A percentile compares a stretch with the other conserved stretches of the same genome.
Evolutionary conservation across 2,888 invertebrate genomes (phyloP).

Genomic region (Xylota sylvarum): DNA sequence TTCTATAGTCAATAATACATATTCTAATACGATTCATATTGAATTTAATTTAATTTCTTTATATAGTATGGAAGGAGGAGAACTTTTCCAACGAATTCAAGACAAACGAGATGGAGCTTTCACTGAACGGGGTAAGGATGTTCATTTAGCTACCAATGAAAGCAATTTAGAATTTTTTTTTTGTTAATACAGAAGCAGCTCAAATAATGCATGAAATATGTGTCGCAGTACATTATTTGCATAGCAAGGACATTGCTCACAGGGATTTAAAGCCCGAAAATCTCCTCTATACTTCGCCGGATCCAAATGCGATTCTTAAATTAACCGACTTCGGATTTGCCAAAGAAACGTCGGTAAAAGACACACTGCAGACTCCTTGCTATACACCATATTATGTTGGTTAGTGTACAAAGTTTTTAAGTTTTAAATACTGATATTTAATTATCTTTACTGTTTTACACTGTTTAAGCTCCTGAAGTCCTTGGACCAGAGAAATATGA

Average conservation of each 20-base stretch:
- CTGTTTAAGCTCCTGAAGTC: constrained; percentile 88
- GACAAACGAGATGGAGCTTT: constrained; percentile 96
- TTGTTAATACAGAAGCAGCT: constrained; percentile 90
- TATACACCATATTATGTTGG: constrained; percentile 99
- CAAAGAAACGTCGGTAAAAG: constrained; percentile 94
- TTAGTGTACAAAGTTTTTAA: constrained; percentile 83
- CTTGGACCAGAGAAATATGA: constrained; percentile 99
- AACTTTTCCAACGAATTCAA: constrained; percentile 98
- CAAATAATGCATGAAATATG: constrained; percentile 98
- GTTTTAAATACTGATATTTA: background rate
- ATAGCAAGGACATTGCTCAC: constrained; percentile 97
- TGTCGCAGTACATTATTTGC: constrained; percentile 96
- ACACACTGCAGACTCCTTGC: constrained; percentile 98
- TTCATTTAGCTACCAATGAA: background rate
- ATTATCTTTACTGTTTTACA: background rate
- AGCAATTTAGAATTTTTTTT: background rate
- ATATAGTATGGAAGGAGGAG: constrained; percentile 97
- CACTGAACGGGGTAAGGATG: constrained; percentile 90
- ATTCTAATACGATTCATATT: background rate
- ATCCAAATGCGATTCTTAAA: constrained; percentile 93
- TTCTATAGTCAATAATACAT: no score
- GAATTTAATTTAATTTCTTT: constrained; percentile 12
- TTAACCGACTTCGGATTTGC: constrained; percentile 99
- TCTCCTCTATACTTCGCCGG: constrained; percentile 93
- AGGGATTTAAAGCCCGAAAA: constrained; percentile 99